Percentiles rank a stretch among this genome's conserved stretches.
phyloP scores from a whole-genome alignment of 2,113 vertebrate species.

The Malurus melanocephalus region DNA sequence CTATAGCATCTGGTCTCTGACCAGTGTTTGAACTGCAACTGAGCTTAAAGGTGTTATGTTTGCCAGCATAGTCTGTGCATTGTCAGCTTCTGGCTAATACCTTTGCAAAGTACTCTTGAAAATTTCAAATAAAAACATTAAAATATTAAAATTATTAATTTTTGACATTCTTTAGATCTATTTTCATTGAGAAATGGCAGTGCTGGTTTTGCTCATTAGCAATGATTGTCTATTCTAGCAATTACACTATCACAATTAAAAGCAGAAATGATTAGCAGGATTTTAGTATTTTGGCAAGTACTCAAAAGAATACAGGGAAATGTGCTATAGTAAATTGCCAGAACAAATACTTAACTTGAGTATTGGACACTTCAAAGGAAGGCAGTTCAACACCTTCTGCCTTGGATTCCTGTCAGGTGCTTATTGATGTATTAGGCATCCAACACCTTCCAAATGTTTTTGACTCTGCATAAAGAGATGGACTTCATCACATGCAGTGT shows the following conservation, averaged over 20 bases:
- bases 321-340: not conserved
- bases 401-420: not conserved
- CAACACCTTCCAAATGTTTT: not conserved
- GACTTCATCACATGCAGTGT: not conserved
- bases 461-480: not conserved
- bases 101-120: slow-evolving; percentile 50
- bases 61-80: not conserved
- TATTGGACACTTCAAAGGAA: not conserved
- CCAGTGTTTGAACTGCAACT: slow-evolving; percentile 37
- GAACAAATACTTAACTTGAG: not conserved
- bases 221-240: not conserved
- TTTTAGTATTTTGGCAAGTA: not conserved
- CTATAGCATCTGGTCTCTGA: not conserved
- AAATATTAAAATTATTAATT: slow-evolving; percentile 33
- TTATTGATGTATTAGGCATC: not conserved
- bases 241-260: not conserved
- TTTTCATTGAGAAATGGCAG: not conserved
- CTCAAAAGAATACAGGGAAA: not conserved
- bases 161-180: not conserved
- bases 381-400: not conserved
- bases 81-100: slow-evolving; percentile 34
- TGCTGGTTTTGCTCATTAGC: not conserved
- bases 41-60: slow-evolving; percentile 35
- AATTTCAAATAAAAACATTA: slow-evolving; percentile 40
- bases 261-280: not conserved